Evolutionary conservation across 2,888 invertebrate genomes (phyloP).

Genomic region (Metacarcinus magister): DNA sequence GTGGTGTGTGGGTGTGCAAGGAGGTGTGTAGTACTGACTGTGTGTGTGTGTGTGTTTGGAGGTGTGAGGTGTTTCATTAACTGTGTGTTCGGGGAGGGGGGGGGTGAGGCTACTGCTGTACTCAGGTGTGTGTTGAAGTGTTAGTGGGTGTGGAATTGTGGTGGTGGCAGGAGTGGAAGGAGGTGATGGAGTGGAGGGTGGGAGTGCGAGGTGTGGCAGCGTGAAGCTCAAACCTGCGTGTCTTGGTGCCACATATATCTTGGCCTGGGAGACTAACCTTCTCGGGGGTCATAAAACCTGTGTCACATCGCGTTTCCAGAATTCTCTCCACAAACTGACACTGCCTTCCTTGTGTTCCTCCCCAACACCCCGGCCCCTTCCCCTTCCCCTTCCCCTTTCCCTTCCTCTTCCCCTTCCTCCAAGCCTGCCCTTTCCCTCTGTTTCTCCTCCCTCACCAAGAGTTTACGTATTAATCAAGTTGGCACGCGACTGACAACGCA

Average conservation of each 20-base stretch:
- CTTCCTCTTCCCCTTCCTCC: neutral
- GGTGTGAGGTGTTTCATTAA: too few relatives aligned
- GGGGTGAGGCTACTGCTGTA: too few relatives aligned
- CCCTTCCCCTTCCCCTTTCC: neutral
- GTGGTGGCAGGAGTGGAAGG: too few relatives aligned
- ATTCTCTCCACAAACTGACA: constrained; percentile 40
- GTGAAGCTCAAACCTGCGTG: constrained; percentile 39
- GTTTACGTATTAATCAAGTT: constrained; percentile 70
- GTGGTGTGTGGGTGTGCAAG: neutral
- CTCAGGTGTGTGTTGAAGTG: too few relatives aligned
- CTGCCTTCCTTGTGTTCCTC: neutral
- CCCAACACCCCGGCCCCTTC: neutral
- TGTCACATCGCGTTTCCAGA: constrained; percentile 52
- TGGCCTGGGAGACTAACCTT: constrained; percentile 23
- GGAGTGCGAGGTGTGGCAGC: neutral
- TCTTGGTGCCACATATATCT: constrained; percentile 33
- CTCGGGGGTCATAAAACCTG: constrained; percentile 33
- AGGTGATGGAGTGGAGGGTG: neutral
- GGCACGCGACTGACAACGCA: constrained; percentile 70
- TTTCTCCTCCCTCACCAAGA: constrained; percentile 10
- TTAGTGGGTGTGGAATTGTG: too few relatives aligned
- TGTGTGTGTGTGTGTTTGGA: neutral
- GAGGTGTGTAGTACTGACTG: neutral
- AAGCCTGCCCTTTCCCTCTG: neutral
- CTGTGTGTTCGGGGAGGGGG: too few relatives aligned